Evolutionary conservation across 2,113 vertebrate species (phyloP).

Genomic region (Elaphurus davidianus): DNA sequence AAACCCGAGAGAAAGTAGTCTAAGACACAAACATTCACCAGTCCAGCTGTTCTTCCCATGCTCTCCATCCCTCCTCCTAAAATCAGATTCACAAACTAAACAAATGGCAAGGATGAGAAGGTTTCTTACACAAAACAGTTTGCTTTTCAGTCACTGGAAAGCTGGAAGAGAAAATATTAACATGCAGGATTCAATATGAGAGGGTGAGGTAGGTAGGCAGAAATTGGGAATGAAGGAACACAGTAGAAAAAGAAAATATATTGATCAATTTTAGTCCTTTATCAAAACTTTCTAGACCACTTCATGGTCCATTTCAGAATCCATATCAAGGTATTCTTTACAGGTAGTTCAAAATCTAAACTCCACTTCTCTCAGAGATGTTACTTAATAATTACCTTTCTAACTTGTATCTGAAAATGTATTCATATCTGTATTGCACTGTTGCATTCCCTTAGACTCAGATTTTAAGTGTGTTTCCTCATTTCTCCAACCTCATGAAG

Average conservation of each 20-base stretch:
- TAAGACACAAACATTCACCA: neutral
- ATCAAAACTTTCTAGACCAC: neutral
- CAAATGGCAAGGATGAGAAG: neutral
- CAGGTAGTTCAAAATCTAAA: slow-evolving; percentile 25
- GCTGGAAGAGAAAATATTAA: neutral
- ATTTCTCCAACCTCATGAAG: neutral
- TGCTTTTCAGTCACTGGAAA: neutral
- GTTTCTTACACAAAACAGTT: neutral
- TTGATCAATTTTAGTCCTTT: neutral
- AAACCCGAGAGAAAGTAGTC: neutral
- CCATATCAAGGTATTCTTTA: neutral
- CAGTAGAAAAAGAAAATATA: neutral
- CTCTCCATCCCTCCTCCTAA: neutral
- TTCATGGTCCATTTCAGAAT: neutral
- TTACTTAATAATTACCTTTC: neutral
- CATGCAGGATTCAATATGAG: neutral
- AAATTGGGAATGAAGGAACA: neutral
- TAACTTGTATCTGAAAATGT: neutral
- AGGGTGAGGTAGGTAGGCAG: neutral
- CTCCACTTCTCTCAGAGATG: neutral
- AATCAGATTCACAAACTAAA: slow-evolving; percentile 7
- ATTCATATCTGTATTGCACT: neutral
- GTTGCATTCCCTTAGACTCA: neutral
- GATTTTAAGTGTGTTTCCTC: neutral
- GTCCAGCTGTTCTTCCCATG: neutral